Base-by-base conservation (phyloP, 2,113 vertebrate genomes). In the Mustelus asterias region DNA sequence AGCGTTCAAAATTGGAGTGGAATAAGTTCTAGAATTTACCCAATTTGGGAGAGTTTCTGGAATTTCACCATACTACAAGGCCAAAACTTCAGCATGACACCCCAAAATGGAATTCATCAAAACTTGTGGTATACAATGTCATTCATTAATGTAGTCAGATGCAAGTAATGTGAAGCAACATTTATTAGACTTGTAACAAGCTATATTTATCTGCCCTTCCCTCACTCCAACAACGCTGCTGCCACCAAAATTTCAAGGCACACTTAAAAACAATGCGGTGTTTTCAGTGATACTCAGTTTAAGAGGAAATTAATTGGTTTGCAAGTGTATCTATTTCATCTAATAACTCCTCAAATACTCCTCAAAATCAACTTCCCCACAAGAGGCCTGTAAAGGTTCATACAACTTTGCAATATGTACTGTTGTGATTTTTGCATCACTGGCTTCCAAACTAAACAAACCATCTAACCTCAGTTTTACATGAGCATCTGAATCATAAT, bases 371-470 rank as follows among this genome's bases (percentile, higher is more conserved):
- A 41, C 37, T 41, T 83, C 20, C 37, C 80, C 80, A 37, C 33
- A 37, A n/a, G n/a, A 4, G 13, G 14, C 78, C 89, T 92, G 33
- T 37, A 48, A 70, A 72, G 13, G 37, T 95, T 72, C 24, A 8
- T 1, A 22, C 14, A 48, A 29, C 37, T 48, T 94, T 29, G 0
- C 0, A 29, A 8, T 72, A 72, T 26, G 22, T 13, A 54, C 24
- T 29, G 26, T 5, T 95, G 37, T n/a, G 33, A n/a, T 65, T 89
- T 58, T 89, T 24, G 26, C 33, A n/a, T 16, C 58, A 37, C 58
- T 92, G 58, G 89, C 20, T 65, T 65, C n/a, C 60, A 95, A 95
- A 29, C 63, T 94, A 69, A 95, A 72, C n/a, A 48, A 72, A 95
- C 37, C 60, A 37, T 89, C 58, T 65, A 65, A 92, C 13, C 67